Evolutionary conservation across 2,113 vertebrate species (phyloP).

Genomic region (Rhineura floridana): DNA sequence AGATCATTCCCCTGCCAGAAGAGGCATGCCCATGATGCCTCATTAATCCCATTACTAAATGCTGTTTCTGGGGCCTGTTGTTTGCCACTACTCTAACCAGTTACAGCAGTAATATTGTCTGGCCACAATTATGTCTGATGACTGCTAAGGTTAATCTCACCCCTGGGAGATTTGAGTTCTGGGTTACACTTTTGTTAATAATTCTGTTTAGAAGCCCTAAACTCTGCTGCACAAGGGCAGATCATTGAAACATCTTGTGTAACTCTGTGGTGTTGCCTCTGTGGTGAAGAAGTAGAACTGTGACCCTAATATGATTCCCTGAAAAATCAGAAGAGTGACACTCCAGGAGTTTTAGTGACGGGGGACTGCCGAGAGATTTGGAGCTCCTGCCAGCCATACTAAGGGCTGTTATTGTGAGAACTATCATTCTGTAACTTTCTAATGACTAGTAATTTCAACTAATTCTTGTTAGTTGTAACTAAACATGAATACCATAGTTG

Average conservation of each 20-base stretch:
- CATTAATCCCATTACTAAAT: background rate
- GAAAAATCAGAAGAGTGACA: background rate
- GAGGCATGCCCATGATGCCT: background rate
- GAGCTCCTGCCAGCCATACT: background rate
- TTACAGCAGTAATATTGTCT: background rate
- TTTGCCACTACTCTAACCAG: background rate
- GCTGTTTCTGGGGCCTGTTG: too few species aligned
- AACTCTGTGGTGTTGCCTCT: background rate
- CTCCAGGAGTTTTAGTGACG: background rate
- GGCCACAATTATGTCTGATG: background rate
- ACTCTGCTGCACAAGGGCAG: background rate
- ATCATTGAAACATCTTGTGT: background rate
- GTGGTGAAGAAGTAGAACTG: background rate
- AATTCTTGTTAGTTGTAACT: background rate
- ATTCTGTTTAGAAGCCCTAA: background rate
- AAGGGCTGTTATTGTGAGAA: too few species aligned
- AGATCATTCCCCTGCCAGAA: background rate
- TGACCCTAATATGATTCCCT: background rate
- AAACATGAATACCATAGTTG: background rate
- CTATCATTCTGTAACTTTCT: background rate
- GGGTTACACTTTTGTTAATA: background rate
- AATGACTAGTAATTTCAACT: background rate
- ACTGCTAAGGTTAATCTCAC: background rate
- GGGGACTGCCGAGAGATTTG: background rate
- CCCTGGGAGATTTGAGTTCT: background rate